Percentiles rank a stretch among this genome's conserved stretches.
phyloP scores from a whole-genome alignment of 2,888 invertebrate species.

The Balanococcus diminutus region DNA sequence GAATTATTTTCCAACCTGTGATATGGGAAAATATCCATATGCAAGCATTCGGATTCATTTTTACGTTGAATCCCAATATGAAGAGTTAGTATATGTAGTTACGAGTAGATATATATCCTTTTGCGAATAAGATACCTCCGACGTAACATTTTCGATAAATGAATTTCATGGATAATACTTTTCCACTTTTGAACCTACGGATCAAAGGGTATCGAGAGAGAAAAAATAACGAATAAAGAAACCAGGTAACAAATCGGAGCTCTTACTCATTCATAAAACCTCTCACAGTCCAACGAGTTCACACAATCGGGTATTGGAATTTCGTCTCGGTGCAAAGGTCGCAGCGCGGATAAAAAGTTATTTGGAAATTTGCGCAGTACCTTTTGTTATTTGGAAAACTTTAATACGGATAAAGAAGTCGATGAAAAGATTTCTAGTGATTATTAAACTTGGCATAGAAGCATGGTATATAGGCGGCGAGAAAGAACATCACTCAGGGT shows the following conservation, averaged over 20 bases:
- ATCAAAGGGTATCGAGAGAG: background rate
- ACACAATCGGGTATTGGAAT: background rate
- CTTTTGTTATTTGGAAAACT: slow-evolving; percentile 6
- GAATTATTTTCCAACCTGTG: background rate
- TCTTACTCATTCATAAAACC: slow-evolving; percentile 6
- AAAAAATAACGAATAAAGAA: background rate
- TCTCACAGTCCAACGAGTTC: background rate
- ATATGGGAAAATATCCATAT: background rate
- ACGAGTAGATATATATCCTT: background rate
- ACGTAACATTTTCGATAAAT: background rate
- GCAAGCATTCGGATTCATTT: background rate
- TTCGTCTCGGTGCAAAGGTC: background rate
- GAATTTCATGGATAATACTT: background rate
- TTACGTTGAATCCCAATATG: background rate
- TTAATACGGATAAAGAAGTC: slow-evolving; percentile 16
- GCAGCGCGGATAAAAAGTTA: slow-evolving; percentile 2
- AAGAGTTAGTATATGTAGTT: background rate
- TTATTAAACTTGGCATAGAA: background rate
- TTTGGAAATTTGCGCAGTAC: background rate
- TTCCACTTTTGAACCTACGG: background rate
- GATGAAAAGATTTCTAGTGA: slow-evolving; percentile 1
- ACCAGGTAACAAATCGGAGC: slow-evolving; percentile 3
- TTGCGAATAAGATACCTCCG: background rate
- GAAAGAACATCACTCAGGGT: slow-evolving; percentile 15
- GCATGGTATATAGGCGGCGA: background rate